Base-by-base conservation (phyloP, 2,888 invertebrate species). In the Homarus gammarus region DNA sequence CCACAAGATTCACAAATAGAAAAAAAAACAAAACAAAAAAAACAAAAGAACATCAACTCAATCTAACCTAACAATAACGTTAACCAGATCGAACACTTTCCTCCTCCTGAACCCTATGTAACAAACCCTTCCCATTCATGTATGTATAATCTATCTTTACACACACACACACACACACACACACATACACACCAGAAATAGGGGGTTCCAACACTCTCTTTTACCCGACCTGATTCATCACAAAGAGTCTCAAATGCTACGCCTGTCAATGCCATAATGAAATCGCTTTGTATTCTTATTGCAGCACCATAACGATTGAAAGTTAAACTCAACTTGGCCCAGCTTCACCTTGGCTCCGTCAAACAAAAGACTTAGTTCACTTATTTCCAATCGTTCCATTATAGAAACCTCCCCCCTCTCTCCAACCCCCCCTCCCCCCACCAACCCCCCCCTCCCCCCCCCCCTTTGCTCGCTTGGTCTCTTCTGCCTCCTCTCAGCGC, bases 201-300 rank as follows among this genome's bases (percentile, higher is more conserved):
- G n/a, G n/a, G n/a, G n/a, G n/a, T n/a, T n/a, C n/a, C n/a, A n/a
- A n/a, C n/a, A n/a, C n/a, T n/a, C n/a, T n/a, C n/a, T n/a, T n/a
- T n/a, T n/a, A n/a, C n/a, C n/a, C n/a, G n/a, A n/a, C n/a, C n/a
- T n/a, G n/a, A n/a, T n/a, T n/a, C n/a, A n/a, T n/a, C n/a, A n/a
- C n/a, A n/a, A n/a, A n/a, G n/a, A n/a, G n/a, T n/a, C n/a, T n/a
- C 22, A 79, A 79, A 79, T 61, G 61, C 79, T 36, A 61, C 79
- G 79, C 79, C 79, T 79, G 79, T 79, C 79, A 79, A 56, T 61
- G 56, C 51, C 31, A 15, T 61, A 79, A 79, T 79, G 61, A 79
- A 79, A 79, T 10, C 79, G 18, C 56, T 79, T 79, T 56, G 79
- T 79, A 79, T 79, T 79, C 79, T 61, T 61, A 79, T 79, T 79